A percentile compares a stretch with the other conserved stretches of the same genome.
phyloP scores from a whole-genome alignment of 2,888 invertebrate species.

The Ametastegia equiseti region DNA sequence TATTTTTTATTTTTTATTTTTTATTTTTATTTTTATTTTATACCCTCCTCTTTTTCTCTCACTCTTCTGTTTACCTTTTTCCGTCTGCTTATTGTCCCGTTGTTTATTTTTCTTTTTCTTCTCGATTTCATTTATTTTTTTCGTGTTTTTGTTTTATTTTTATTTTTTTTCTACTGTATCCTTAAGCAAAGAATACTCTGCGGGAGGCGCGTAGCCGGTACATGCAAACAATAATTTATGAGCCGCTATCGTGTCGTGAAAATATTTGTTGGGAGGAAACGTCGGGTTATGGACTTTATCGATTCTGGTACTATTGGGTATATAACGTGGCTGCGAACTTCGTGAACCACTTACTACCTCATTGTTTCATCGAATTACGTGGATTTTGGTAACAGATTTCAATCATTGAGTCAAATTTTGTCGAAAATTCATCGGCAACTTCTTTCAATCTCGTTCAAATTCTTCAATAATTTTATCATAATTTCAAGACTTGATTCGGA shows the following conservation, averaged over 20 bases:
- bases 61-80: not conserved
- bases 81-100: too few species aligned
- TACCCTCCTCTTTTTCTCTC: not conserved
- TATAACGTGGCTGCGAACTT: not conserved
- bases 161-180: not conserved
- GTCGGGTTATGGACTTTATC: conserved; percentile 6
- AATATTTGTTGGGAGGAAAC: conserved; percentile 10
- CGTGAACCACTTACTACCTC: not conserved
- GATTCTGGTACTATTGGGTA: not conserved
- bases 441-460: not conserved
- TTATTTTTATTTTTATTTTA: not conserved
- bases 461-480: not conserved
- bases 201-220: not conserved
- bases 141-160: not conserved
- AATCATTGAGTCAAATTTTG: not conserved
- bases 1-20: not conserved
- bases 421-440: not conserved
- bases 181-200: conserved; percentile 14
- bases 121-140: not conserved
- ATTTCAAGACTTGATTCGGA: not conserved
- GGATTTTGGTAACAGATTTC: not conserved
- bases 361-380: not conserved
- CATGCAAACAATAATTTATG: conserved; percentile 16
- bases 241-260: conserved; percentile 17
- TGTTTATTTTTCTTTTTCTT: too few species aligned